phyloP scores from a whole-genome alignment of 2,113 vertebrate genomes.

The Stercorarius parasiticus region DNA sequence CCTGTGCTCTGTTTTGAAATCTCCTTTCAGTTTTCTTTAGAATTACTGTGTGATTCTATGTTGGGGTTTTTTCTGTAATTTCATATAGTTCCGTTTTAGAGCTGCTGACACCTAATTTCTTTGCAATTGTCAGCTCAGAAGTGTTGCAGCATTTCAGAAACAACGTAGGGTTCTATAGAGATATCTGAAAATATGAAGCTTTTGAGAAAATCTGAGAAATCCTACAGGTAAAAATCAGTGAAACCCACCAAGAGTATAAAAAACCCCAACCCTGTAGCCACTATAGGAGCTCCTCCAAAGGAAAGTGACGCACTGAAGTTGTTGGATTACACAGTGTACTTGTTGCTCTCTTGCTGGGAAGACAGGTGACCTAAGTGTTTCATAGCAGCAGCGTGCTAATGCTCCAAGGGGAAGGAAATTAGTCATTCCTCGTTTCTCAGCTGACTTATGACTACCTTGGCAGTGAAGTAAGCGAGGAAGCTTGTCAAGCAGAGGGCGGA shows the following conservation, averaged over 20 bases:
- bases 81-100: not conserved
- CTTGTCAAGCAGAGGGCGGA: not conserved
- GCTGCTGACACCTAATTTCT: not conserved
- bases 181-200: not conserved
- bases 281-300: not conserved
- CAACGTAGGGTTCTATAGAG: not conserved
- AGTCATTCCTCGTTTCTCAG: conserved; percentile 3
- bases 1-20: not conserved
- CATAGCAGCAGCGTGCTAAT: not conserved
- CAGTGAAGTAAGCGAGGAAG: not conserved
- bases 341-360: not conserved
- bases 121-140: not conserved
- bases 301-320: not conserved
- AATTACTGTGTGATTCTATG: not conserved
- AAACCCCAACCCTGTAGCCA: fast-evolving
- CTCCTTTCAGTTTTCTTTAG: not conserved
- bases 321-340: not conserved
- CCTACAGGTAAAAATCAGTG: not conserved
- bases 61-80: not conserved
- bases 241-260: not conserved
- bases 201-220: not conserved
- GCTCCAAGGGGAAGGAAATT: conserved; percentile 39
- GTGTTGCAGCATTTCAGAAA: not conserved
- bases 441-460: not conserved
- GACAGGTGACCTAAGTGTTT: not conserved